phyloP scores from a whole-genome alignment of 2,113 vertebrate species.

The Micromys minutus region DNA sequence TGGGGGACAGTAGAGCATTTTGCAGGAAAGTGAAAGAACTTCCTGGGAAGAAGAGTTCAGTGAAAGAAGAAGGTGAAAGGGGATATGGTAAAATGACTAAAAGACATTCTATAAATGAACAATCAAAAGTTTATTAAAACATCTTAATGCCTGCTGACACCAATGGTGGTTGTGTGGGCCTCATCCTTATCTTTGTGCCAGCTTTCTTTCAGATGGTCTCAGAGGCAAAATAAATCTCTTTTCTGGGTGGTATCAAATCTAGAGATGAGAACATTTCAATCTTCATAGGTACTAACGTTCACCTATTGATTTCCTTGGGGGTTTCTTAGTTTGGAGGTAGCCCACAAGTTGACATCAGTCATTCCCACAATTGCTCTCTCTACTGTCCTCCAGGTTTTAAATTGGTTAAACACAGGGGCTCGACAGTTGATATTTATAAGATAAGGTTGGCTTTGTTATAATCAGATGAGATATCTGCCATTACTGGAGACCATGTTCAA shows the following conservation, averaged over 20 bases:
- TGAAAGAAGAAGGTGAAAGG: not conserved
- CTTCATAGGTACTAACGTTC: not conserved
- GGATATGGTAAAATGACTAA: not conserved
- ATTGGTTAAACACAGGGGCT: not conserved
- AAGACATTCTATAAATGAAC: not conserved
- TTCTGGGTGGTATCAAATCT: not conserved
- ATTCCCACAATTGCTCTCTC: not conserved
- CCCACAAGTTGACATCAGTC: not conserved
- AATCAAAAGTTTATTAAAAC: not conserved
- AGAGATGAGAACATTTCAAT: not conserved
- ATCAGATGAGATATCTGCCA: not conserved
- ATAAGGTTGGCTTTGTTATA: not conserved
- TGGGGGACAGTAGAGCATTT: not conserved
- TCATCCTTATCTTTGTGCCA: not conserved
- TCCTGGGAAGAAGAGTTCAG: not conserved
- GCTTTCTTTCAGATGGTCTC: not conserved
- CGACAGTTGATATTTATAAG: not conserved
- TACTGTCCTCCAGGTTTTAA: not conserved
- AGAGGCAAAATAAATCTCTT: not conserved
- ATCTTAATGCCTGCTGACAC: not conserved
- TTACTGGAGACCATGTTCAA: not conserved
- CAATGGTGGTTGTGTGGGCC: fast-evolving
- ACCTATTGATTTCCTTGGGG: not conserved
- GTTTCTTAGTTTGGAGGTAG: not conserved
- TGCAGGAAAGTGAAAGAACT: not conserved